Percentiles rank a stretch among this genome's conserved stretches.
Evolutionary conservation across 2,113 vertebrate genomes (phyloP).

Genomic region (Pachycephala philippinensis): DNA sequence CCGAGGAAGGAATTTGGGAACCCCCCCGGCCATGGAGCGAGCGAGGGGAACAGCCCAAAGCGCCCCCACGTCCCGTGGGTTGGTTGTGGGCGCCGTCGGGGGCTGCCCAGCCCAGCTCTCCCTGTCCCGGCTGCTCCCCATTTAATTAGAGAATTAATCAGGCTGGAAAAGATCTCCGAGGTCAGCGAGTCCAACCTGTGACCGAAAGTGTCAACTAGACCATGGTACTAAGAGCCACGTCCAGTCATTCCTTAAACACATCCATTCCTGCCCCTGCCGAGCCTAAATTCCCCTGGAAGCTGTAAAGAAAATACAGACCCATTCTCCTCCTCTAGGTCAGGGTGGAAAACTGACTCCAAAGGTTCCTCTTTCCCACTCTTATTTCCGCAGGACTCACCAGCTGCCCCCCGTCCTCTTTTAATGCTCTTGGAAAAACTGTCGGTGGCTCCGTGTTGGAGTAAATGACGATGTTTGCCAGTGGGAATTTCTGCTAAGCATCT

Average conservation of each 20-base stretch:
- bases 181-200: background rate
- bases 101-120: too few species aligned
- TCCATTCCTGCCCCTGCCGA: background rate
- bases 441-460: background rate
- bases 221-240: background rate
- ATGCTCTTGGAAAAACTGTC: background rate
- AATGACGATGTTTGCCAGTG: accelerated
- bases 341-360: background rate
- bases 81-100: too few species aligned
- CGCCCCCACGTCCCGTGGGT: background rate
- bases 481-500: background rate
- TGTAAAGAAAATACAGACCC: accelerated
- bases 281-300: background rate
- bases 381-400: background rate
- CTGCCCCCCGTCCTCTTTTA: background rate
- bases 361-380: background rate
- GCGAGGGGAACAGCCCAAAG: accelerated
- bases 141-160: background rate
- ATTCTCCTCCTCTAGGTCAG: accelerated
- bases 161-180: background rate
- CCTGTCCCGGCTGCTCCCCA: too few species aligned
- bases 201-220: too few species aligned
- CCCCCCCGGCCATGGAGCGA: accelerated
- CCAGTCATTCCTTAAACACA: background rate
- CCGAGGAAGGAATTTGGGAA: background rate